Base-by-base conservation (phyloP, 2,113 vertebrate genomes). In the Machaerirhynchus nigripectus region DNA sequence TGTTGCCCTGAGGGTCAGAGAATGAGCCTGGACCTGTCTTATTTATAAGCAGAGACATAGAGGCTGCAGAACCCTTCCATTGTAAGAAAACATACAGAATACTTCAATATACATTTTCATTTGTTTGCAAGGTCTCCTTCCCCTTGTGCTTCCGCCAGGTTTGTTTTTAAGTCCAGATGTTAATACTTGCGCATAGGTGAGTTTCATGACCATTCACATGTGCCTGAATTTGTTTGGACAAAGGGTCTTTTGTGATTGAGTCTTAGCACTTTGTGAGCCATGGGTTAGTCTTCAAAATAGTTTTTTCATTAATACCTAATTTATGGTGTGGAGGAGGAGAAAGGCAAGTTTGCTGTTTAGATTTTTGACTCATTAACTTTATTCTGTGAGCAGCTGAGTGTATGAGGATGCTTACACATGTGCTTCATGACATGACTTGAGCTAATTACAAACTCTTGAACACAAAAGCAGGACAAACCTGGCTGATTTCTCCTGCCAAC, bases 91-190 rank as follows among this genome's bases (percentile, higher is more conserved):
- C n/a, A 37, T 60, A 40, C 17, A 42, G 59, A 78, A 64, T 49
- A 40, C 35, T 83, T 65, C 50, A 39, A 23, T 80, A 49, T 1
- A 42, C 8, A 52, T 92, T 93, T 95, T 50, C 18, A 92, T 44
- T 84, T 76, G 70, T 59, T 87, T 70, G 24, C 37, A 70, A 63
- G 39, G 30, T 95, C 42, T 90, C 52, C 30, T 86, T 92, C 33
- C 52, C 19, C 18, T 87, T 90, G 59, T 91, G 37, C 68, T 84
- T 80, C 61, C 26, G 28, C 53, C 39, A 46, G 44, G 21, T 22
- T 40, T 95, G 39, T 59, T 93, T 92, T 88, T 78, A 87, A 92
- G 60, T 59, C 84, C 87, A 88, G 90, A 81, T 96, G 82, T 89
- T 91, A 93, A 56, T 88, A 63, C 50, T 94, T 94, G 61, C 42